Conservation (phyloP, 1,140 invertebrate genomes). For the Gonioctena quinquepunctata region DNA sequence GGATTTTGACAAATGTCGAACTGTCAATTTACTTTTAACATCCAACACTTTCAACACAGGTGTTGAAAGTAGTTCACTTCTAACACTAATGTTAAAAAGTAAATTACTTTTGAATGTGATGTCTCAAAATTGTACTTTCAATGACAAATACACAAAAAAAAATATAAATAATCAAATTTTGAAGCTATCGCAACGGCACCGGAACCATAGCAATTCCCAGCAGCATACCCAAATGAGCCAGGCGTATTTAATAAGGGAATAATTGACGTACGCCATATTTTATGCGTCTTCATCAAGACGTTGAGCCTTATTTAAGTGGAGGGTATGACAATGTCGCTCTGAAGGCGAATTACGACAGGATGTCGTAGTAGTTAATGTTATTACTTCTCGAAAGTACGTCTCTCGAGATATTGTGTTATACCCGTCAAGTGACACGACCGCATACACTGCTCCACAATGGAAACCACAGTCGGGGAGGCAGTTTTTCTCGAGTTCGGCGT, state of each 20-base stretch:
- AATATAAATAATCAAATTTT: too few species aligned
- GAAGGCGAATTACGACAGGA: slow-evolving; percentile 30
- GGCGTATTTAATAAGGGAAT: background rate
- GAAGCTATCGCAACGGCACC: too few species aligned
- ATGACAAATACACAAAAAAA: too few species aligned
- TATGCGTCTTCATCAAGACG: slow-evolving; percentile 14
- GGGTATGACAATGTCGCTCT: slow-evolving; percentile 27
- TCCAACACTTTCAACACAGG: too few species aligned
- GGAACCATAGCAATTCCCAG: background rate
- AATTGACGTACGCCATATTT: slow-evolving; percentile 3
- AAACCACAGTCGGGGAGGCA: background rate
- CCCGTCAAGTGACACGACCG: slow-evolving; percentile 12
- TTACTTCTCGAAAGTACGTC: slow-evolving; percentile 19
- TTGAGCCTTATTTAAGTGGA: slow-evolving; percentile 9
- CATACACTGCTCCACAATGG: background rate
- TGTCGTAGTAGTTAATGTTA: slow-evolving; percentile 27
- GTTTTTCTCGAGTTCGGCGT: too few species aligned
- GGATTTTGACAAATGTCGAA: too few species aligned
- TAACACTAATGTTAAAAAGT: too few species aligned
- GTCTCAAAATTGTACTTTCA: too few species aligned
- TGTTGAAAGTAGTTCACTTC: too few species aligned
- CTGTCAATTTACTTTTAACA: too few species aligned
- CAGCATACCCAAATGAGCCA: background rate
- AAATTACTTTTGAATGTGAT: too few species aligned
- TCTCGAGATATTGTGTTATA: slow-evolving; percentile 22